phyloP scores from a whole-genome alignment of 2,113 vertebrate genomes.

The Ploceus nigricollis region DNA sequence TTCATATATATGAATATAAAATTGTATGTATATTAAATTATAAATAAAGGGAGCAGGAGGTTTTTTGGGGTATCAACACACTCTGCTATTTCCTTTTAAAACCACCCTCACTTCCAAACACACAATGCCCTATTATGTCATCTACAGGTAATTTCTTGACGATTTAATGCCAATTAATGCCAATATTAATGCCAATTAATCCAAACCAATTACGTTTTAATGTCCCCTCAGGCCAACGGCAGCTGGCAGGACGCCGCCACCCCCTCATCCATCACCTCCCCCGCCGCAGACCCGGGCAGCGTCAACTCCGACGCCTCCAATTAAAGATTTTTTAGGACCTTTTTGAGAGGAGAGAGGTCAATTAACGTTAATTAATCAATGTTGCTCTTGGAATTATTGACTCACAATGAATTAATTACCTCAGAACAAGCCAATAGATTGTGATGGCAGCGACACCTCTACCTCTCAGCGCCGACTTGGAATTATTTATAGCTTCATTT shows the following conservation, averaged over 20 bases:
- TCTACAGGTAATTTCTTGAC: accelerated
- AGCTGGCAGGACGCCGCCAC: slow-evolving; percentile 84
- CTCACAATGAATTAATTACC: slow-evolving; percentile 36
- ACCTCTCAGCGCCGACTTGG: slow-evolving; percentile 65
- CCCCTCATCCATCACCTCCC: slow-evolving; percentile 78
- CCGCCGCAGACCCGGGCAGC: slow-evolving; percentile 74
- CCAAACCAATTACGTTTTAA: no score
- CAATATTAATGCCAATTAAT: neutral
- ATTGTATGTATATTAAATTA: no score
- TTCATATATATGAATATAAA: no score
- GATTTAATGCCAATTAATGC: accelerated
- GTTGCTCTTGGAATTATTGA: slow-evolving; percentile 13
- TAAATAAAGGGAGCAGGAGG: no score
- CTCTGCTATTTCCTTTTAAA: neutral
- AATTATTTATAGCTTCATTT: neutral
- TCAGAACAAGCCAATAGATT: slow-evolving; percentile 68
- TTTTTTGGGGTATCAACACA: neutral
- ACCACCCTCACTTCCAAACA: neutral
- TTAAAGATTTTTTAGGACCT: slow-evolving; percentile 43
- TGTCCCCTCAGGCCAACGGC: slow-evolving; percentile 73
- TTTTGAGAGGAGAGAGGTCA: neutral
- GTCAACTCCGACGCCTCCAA: slow-evolving; percentile 85
- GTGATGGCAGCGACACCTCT: slow-evolving; percentile 60
- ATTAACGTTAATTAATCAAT: neutral
- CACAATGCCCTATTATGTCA: accelerated